Evolutionary conservation across 2,113 vertebrate species (phyloP).

Genomic region (Tachysurus fulvidraco): DNA sequence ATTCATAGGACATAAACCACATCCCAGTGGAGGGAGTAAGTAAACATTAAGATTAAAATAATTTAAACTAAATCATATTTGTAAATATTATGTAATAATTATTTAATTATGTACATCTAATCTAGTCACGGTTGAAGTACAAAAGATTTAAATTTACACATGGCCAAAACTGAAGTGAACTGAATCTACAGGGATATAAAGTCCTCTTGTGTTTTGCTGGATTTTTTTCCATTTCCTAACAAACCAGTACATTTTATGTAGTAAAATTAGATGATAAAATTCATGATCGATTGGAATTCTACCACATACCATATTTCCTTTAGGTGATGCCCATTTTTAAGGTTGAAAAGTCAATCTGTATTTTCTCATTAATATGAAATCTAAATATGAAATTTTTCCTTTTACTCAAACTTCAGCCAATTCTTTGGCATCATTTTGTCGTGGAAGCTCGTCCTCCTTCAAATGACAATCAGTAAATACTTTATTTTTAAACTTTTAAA

Average conservation of each 20-base stretch:
- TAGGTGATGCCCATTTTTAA: not conserved
- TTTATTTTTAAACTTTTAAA: conserved; percentile 10
- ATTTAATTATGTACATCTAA: not conserved
- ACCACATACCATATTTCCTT: not conserved
- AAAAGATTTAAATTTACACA: too few relatives aligned
- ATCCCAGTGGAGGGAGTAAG: not conserved
- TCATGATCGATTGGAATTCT: not conserved
- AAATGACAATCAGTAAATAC: not conserved
- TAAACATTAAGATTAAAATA: too few relatives aligned
- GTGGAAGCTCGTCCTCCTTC: not conserved
- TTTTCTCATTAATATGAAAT: not conserved
- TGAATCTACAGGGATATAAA: too few relatives aligned
- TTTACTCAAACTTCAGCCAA: not conserved
- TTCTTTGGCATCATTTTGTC: not conserved
- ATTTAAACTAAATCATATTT: not conserved
- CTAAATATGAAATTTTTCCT: not conserved
- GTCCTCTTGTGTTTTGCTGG: not conserved
- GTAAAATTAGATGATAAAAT: not conserved
- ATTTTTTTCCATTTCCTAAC: not conserved
- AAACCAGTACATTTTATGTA: not conserved
- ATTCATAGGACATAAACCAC: not conserved
- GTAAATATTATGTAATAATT: not conserved
- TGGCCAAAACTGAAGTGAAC: too few relatives aligned
- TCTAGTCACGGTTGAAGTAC: not conserved
- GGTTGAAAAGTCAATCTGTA: not conserved